Conservation (phyloP, 2,113 vertebrate species). For the Malaclemys terrapin region DNA sequence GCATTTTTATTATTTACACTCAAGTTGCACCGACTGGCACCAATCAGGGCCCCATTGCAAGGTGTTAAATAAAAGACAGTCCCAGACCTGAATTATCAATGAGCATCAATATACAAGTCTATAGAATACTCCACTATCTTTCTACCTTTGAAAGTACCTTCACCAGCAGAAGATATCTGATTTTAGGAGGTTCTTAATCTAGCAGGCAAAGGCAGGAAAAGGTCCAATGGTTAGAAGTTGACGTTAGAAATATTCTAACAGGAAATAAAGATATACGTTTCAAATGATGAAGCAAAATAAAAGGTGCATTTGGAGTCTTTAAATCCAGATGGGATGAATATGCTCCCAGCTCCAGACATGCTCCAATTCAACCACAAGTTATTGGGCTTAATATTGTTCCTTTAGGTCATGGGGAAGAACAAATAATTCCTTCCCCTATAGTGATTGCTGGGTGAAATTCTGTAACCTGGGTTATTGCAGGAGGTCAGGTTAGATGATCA, state of each 20-base stretch:
- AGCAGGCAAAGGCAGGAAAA: background rate
- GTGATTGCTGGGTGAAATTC: background rate
- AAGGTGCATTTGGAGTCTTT: background rate
- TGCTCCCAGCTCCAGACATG: background rate
- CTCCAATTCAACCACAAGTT: background rate
- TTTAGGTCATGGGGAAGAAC: background rate
- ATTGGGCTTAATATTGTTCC: background rate
- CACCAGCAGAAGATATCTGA: background rate
- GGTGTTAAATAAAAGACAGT: background rate
- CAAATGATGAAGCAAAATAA: background rate
- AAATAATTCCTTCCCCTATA: background rate
- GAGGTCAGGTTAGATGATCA: background rate
- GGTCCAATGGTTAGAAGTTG: background rate
- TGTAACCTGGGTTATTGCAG: background rate
- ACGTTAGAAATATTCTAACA: background rate
- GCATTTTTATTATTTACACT: background rate
- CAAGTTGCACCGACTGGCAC: background rate
- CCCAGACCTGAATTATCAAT: background rate
- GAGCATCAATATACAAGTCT: background rate
- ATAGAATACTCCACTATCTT: background rate
- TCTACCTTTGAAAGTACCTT: background rate
- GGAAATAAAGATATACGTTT: background rate
- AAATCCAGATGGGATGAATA: background rate
- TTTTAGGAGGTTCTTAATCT: background rate
- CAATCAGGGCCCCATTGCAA: background rate